Base-by-base conservation (phyloP, 2,113 vertebrate species). In the Rhabdornis inornatus region DNA sequence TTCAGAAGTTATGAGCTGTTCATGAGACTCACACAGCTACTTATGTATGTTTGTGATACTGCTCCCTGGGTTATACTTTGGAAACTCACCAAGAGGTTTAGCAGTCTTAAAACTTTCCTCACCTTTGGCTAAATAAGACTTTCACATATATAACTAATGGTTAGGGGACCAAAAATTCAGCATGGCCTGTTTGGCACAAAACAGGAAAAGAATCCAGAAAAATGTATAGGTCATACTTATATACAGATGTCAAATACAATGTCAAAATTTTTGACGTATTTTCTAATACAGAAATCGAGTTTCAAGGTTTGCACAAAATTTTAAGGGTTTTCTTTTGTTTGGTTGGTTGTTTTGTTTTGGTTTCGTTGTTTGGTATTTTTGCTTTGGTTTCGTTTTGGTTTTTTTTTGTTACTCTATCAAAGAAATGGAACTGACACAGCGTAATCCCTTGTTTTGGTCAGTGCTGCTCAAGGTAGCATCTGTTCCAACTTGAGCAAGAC, bases 31-130 rank as follows among this genome's bases (percentile, higher is more conserved):
- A 15, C 6, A 18, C 44, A 95, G 44, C 42, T 83, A 88, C 61
- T 74, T 90, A 75, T 56, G 13, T 79, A 57, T 72, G 63, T 92
- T 96, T 92, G 47, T 69, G 57, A 47, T 93, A 95, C 45, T 64
- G 40, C 63, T 94, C 68, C 92, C 92, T 2, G 5, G 82, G 55
- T 91, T 91, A 31, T 88, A 86, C 64, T 93, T 80, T 80, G 60
- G 75, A 85, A 93, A 90, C 39, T 85, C 57, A 87, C 7, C 78
- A 85, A 86, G 74, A 90, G 35, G 15, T 82, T 92, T 76, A 78
- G 57, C 74, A 60, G 68, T 50, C 75, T 95, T 92, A 91, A 95
- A 95, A 86, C 59, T 90, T 95, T 92, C 78, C 59, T 87, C 93
- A 65, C 70, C 66, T 95, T 83, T 80, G n/a, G 56, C 91, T 83